Conservation (phyloP, 2,113 vertebrate species). For the Pterophyllum scalare region DNA sequence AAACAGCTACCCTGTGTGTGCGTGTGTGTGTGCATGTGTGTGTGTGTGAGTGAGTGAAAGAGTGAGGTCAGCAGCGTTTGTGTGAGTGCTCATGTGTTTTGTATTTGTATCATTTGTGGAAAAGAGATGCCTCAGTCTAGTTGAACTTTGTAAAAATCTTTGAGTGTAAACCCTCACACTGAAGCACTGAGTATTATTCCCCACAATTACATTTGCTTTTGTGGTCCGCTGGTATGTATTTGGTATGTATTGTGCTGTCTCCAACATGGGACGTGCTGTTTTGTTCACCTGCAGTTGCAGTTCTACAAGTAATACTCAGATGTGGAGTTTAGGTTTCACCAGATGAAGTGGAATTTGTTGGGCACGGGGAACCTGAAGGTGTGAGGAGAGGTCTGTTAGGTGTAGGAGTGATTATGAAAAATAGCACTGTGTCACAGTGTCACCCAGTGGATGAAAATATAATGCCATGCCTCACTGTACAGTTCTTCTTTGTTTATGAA, state of each 20-base stretch:
- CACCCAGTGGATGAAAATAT: slow-evolving; percentile 64
- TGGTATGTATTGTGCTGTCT: slow-evolving; percentile 43
- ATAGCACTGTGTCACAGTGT: slow-evolving; percentile 58
- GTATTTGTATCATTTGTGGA: slow-evolving; percentile 74
- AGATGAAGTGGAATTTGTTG: not conserved
- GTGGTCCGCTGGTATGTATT: slow-evolving; percentile 58
- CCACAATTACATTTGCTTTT: slow-evolving; percentile 57
- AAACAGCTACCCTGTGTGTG: slow-evolving; percentile 62
- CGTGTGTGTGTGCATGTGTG: slow-evolving; percentile 24
- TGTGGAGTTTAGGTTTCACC: slow-evolving; percentile 6
- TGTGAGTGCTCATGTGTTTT: slow-evolving; percentile 62
- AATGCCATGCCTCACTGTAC: slow-evolving; percentile 7
- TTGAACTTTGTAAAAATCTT: slow-evolving; percentile 60
- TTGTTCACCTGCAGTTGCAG: slow-evolving; percentile 52
- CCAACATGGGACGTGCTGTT: slow-evolving; percentile 32
- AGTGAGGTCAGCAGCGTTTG: slow-evolving; percentile 39
- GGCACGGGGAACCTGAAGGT: not conserved
- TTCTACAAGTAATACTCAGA: slow-evolving; percentile 19
- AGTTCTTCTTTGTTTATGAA: slow-evolving; percentile 3
- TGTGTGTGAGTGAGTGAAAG: slow-evolving; percentile 17
- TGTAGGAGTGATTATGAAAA: slow-evolving; percentile 17
- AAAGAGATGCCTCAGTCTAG: slow-evolving; percentile 69
- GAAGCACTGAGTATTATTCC: slow-evolving; percentile 73
- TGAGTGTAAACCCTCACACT: slow-evolving; percentile 41
- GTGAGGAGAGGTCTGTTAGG: not conserved